These are phyloP conservation scores for Phrynocephalus vlangalii DNA, from an alignment of 2,797 vertebrate genomes.

Conservation along the genomic window DNA sequence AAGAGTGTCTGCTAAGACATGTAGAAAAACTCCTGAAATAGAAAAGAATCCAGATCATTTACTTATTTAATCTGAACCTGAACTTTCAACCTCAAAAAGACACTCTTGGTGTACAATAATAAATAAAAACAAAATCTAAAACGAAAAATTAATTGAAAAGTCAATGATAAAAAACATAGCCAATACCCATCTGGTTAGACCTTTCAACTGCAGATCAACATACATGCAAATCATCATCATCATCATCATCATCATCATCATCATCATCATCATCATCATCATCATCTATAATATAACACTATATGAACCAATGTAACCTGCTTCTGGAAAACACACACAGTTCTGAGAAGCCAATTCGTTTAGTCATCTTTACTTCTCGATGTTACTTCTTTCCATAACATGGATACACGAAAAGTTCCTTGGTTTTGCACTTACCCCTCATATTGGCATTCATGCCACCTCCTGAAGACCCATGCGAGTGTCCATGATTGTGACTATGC, in stretches of 20 bases:
- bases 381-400: background rate
- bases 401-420: slow-evolving; percentile 1
- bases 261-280: no score
- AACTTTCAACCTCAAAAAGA: background rate
- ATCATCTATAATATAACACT: background rate
- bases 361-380: background rate
- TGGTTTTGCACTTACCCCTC: slow-evolving; percentile 84
- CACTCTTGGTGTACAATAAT: background rate
- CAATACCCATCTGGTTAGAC: background rate
- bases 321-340: background rate
- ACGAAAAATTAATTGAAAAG: background rate
- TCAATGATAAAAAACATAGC: background rate
- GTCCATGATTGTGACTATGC: slow-evolving; percentile 83
- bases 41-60: slow-evolving; percentile 39
- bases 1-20: slow-evolving; percentile 95
- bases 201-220: background rate
- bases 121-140: background rate
- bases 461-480: slow-evolving; percentile 81
- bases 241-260: no score
- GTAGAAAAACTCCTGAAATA: slow-evolving; percentile 92
- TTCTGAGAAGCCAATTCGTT: background rate
- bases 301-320: background rate
- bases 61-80: background rate
- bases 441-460: slow-evolving; percentile 98
- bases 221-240: background rate